A percentile compares a stretch with the other conserved stretches of the same genome.
Conservation (phyloP, 2,888 invertebrate species). For the Unio pictorum region DNA sequence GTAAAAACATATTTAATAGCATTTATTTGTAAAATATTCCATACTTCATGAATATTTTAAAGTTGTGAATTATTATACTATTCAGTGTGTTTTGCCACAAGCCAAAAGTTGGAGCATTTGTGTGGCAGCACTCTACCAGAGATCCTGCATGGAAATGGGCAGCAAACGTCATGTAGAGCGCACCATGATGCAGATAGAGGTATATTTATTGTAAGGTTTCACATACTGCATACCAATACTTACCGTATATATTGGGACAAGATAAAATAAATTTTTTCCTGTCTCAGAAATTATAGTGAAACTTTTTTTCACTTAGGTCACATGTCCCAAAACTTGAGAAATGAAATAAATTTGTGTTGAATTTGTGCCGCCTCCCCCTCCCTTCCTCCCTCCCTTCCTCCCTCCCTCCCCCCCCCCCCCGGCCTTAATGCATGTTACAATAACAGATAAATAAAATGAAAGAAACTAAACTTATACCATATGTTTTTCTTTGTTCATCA, state of each 20-base stretch:
- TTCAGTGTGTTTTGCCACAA: conserved; percentile 76
- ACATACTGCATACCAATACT: background rate
- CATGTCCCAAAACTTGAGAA: too few relatives aligned
- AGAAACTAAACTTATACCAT: too few relatives aligned
- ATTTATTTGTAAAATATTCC: too few relatives aligned
- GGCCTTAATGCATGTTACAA: too few relatives aligned
- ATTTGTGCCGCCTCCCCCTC: too few relatives aligned
- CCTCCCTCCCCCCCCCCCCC: too few relatives aligned
- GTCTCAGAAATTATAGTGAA: background rate
- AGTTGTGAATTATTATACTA: background rate
- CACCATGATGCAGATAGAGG: conserved; percentile 89
- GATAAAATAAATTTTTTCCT: background rate
- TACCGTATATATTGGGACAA: background rate
- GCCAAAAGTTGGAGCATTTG: conserved; percentile 85
- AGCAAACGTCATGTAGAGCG: conserved; percentile 89
- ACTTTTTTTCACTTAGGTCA: too few relatives aligned
- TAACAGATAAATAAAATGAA: too few relatives aligned
- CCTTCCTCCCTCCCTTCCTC: too few relatives aligned
- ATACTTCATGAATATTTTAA: background rate
- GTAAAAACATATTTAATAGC: too few relatives aligned
- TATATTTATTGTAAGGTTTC: conserved; percentile 55
- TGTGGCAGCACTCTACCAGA: conserved; percentile 81
- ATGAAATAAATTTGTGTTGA: too few relatives aligned
- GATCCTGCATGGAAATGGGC: conserved; percentile 84
- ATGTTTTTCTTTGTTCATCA: too few relatives aligned